These are phyloP conservation scores for Eulemur rubriventer DNA, from an alignment of 2,797 vertebrate genomes.

Conservation along the genomic window DNA sequence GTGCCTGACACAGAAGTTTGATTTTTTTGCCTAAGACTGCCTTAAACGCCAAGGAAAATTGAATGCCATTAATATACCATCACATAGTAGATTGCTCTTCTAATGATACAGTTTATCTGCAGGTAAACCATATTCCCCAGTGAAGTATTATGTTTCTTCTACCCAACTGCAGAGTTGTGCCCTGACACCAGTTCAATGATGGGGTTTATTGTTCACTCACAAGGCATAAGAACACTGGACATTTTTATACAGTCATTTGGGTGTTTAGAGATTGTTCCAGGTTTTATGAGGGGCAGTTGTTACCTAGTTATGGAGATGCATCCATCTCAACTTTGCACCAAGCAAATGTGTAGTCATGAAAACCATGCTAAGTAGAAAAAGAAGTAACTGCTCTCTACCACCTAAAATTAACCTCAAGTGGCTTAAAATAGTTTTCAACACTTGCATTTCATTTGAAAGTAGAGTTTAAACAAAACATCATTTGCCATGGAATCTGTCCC, in stretches of 20 bases:
- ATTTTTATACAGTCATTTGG: not conserved
- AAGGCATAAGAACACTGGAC: not conserved
- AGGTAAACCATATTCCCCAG: not conserved
- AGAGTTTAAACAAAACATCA: not conserved
- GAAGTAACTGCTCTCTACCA: not conserved
- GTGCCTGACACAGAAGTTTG: not conserved
- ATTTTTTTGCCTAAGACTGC: not conserved
- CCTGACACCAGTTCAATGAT: not conserved
- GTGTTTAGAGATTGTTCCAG: not conserved
- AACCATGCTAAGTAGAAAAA: conserved; percentile 6
- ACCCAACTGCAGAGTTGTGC: not conserved
- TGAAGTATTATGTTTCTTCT: not conserved
- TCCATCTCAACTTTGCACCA: not conserved
- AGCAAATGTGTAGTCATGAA: not conserved
- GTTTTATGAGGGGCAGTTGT: not conserved
- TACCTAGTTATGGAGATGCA: not conserved
- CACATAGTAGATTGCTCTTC: not conserved
- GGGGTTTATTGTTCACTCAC: not conserved
- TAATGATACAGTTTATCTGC: not conserved
- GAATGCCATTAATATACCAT: not conserved
- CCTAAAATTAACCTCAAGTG: not conserved
- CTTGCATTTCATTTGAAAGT: conserved; percentile 32
- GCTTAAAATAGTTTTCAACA: not conserved
- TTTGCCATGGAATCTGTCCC: not conserved
- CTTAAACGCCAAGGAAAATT: not conserved